Base-by-base conservation (phyloP, 2,113 vertebrate species). In the Lophura nycthemera region DNA sequence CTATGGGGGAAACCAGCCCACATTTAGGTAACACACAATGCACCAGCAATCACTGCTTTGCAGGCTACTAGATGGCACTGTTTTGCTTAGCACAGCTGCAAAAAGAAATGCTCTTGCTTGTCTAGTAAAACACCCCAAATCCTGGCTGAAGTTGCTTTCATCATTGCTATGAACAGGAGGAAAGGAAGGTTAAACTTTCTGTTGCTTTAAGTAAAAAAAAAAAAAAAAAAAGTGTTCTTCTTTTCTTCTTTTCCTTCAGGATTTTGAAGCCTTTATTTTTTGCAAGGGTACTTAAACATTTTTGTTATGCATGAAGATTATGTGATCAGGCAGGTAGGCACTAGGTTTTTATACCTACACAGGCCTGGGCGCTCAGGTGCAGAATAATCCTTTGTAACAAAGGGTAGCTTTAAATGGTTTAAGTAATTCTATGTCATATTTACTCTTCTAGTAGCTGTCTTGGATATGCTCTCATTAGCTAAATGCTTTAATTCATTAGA, bases 31-130 rank as follows among this genome's bases (percentile, higher is more conserved):
- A 59, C 66, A 48, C 30, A 38, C 43, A 48, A 5, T 1, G 61
- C 27, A 6, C 10, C 8, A 71, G 71, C 52, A 67, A 9, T 21
- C 1, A 0, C 40, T 18, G 12, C 29, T 72, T 47, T 0, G 0
- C 30, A 70, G 86, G 29, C 10, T 14, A 92, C 93, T 96, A 92
- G 85, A 69, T 74, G 89, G 89, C 88, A 83, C 74, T 88, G 27
- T 78, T 81, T 60, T 90, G 74, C 88, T 48, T 32, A 75, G 74
- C 90, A 82, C 60, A 57, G 80, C 72, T 47, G 60, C 32, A 8
- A 32, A 69, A 30, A 79, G 22, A 59, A 74, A 25, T 30, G 3
- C 0, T 1, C 40, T 42, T 54, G 7, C 34, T 89, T 38, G 25
- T 22, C 77, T 45, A 4, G 40, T 16, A 11, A 75, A 78, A 52